These are phyloP conservation scores for Andrena hattorfiana DNA, from an alignment of 2,888 invertebrate species.

Conservation along the genomic window DNA sequence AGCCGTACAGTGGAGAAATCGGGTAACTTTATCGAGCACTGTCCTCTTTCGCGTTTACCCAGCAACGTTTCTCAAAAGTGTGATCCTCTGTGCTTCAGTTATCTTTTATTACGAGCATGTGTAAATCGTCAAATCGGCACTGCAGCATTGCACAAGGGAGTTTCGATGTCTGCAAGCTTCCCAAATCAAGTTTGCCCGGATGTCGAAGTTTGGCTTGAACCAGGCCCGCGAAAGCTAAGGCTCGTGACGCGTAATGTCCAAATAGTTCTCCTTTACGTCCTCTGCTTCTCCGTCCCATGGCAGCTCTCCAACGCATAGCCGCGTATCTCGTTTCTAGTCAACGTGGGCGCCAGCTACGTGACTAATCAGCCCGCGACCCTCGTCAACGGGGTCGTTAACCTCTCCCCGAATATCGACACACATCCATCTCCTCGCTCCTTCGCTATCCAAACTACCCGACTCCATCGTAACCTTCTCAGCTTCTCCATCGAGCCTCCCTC, in stretches of 20 bases:
- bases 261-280: not conserved
- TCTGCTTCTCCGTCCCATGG: conserved; percentile 28
- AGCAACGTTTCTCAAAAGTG: not conserved
- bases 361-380: conserved; percentile 70
- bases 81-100: not conserved
- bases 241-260: not conserved
- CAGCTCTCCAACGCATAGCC: conserved; percentile 41
- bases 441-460: not conserved
- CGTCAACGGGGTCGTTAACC: conserved; percentile 66
- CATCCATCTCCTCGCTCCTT: conserved; percentile 24
- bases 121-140: too few relatives aligned
- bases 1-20: not conserved
- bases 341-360: conserved; percentile 68
- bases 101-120: not conserved
- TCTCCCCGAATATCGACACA: conserved; percentile 48
- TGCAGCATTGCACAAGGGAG: too few relatives aligned
- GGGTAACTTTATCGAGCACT: not conserved
- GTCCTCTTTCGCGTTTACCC: not conserved
- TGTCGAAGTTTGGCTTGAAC: not conserved
- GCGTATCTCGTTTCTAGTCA: conserved; percentile 66
- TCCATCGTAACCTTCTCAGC: not conserved
- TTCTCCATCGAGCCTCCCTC: not conserved
- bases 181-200: not conserved
- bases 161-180: not conserved
- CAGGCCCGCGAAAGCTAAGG: not conserved